Evolutionary conservation across 2,888 invertebrate genomes (phyloP).

Genomic region (Embidobia sp.): DNA sequence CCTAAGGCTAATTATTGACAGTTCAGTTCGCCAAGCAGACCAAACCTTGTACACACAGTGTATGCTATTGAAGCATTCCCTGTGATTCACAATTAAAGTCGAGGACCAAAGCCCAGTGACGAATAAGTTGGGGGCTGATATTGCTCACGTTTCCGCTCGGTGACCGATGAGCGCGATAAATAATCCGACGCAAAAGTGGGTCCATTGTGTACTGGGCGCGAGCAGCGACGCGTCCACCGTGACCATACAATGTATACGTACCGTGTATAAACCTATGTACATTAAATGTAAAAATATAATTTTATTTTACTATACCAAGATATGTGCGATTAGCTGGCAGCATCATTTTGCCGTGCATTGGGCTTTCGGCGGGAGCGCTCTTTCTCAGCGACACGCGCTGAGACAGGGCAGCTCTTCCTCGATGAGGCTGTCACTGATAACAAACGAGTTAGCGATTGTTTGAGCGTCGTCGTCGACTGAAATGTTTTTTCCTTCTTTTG

Average conservation of each 20-base stretch:
- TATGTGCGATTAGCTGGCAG: no score
- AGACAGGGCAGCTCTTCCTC: constrained; percentile 2
- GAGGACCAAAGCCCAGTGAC: constrained; percentile 55
- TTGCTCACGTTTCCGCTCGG: constrained; percentile 6
- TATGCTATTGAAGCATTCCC: constrained; percentile 69
- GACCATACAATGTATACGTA: no score
- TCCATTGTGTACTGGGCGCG: no score
- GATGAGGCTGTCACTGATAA: constrained; percentile 19
- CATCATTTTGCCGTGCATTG: no score
- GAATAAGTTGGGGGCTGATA: constrained; percentile 2
- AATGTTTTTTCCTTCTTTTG: constrained; percentile 31
- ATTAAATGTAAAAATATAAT: no score
- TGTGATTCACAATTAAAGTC: constrained; percentile 24
- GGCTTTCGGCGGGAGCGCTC: background rate
- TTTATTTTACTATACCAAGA: no score
- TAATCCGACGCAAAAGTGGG: no score
- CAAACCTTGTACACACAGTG: constrained; percentile 61
- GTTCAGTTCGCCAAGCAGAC: no score
- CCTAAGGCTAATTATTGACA: no score
- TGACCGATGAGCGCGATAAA: no score
- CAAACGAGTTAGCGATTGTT: constrained; percentile 1
- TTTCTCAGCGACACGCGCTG: background rate
- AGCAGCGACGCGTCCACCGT: no score
- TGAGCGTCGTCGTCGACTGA: constrained; percentile 50
- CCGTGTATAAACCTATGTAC: no score